A percentile compares a stretch with the other conserved stretches of the same genome.
Evolutionary conservation across 2,888 invertebrate species (phyloP).

Genomic region (Noctuana brunneofusca): DNA sequence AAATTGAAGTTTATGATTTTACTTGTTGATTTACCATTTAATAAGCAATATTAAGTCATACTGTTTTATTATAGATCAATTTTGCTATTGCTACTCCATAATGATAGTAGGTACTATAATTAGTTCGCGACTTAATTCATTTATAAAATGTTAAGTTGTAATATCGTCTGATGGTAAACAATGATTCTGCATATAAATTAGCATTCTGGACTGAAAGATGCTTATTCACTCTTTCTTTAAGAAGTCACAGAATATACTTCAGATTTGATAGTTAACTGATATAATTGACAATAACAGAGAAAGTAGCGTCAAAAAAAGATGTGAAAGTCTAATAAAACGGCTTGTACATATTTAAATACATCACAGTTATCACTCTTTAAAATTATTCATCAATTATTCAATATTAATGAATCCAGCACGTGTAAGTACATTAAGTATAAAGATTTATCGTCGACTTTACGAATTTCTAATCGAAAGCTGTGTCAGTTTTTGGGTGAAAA

Average conservation of each 20-base stretch:
- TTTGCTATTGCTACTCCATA: too few relatives aligned
- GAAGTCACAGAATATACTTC: background rate
- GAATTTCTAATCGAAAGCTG: conserved; percentile 27
- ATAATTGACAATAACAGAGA: background rate
- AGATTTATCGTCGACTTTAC: conserved; percentile 1
- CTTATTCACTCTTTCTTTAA: background rate
- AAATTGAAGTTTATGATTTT: conserved; percentile 16
- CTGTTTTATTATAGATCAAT: too few relatives aligned
- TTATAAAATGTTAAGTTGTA: too few relatives aligned
- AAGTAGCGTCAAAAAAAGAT: background rate
- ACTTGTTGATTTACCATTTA: conserved; percentile 15
- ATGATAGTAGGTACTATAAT: too few relatives aligned
- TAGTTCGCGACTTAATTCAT: too few relatives aligned
- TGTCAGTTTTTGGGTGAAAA: conserved; percentile 5
- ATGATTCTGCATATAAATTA: too few relatives aligned
- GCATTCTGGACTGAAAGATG: too few relatives aligned
- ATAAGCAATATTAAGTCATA: background rate
- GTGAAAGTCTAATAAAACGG: conserved; percentile 3
- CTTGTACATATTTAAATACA: background rate
- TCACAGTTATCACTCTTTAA: background rate
- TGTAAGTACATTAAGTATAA: conserved; percentile 7
- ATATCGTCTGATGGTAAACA: background rate
- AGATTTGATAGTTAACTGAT: background rate
- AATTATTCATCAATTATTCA: conserved; percentile 8
- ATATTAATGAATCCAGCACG: background rate